Evolutionary conservation across 2,888 invertebrate species (phyloP).

Genomic region (Pristionchus mayeri): DNA sequence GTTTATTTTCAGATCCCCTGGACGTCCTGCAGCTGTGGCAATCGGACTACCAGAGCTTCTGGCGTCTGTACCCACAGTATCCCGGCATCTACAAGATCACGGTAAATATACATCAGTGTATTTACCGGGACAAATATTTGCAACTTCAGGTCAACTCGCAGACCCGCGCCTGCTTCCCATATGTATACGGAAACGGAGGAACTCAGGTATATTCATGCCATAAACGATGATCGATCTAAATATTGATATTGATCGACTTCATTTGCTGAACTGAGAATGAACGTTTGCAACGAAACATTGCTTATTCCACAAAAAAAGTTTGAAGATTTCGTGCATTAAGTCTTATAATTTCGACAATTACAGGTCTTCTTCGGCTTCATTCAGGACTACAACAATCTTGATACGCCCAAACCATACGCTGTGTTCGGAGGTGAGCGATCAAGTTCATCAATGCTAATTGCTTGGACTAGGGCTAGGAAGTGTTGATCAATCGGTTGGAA

Average conservation of each 20-base stretch:
- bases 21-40: background rate
- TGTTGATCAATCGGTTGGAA: too few species aligned
- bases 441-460: background rate
- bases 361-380: slow-evolving; percentile 44
- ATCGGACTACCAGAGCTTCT: slow-evolving; percentile 19
- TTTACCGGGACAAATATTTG: background rate
- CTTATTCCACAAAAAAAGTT: too few species aligned
- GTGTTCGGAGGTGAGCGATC: slow-evolving; percentile 19
- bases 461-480: background rate
- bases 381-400: slow-evolving; percentile 19
- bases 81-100: slow-evolving; percentile 31
- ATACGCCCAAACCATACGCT: slow-evolving; percentile 34
- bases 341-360: background rate
- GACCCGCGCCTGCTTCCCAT: slow-evolving; percentile 9
- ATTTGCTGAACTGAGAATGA: too few species aligned
- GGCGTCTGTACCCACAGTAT: background rate
- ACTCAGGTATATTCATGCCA: background rate
- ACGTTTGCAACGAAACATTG: too few species aligned
- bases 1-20: background rate
- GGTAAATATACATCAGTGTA: background rate
- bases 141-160: background rate
- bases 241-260: too few species aligned
- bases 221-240: too few species aligned
- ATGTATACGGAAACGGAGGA: slow-evolving; percentile 22
- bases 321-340: too few species aligned